Percentiles rank a stretch among this genome's conserved stretches.
phyloP scores from a whole-genome alignment of 2,113 vertebrate species.

The Ranitomeya imitator region DNA sequence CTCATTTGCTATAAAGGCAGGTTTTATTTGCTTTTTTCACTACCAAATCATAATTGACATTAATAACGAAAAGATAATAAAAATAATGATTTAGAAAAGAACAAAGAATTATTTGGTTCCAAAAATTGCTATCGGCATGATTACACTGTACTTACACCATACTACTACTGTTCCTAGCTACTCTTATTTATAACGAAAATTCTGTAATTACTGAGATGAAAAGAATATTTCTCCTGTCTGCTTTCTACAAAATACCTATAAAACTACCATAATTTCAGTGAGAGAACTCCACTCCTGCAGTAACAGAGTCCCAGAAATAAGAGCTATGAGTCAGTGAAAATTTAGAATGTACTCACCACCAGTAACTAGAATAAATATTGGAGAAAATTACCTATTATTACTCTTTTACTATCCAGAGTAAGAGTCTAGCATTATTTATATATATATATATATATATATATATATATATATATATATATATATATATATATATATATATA shows the following conservation, averaged over 20 bases:
- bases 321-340: neutral
- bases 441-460: too few species aligned
- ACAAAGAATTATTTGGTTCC: constrained; percentile 19
- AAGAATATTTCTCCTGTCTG: neutral
- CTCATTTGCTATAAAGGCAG: neutral
- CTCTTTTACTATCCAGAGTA: neutral
- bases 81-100: constrained; percentile 32
- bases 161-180: constrained; percentile 4
- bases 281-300: neutral
- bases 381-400: neutral
- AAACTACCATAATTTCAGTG: neutral
- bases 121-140: constrained; percentile 7
- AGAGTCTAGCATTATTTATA: too few species aligned
- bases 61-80: constrained; percentile 30
- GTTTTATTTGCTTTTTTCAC: neutral
- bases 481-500: too few species aligned
- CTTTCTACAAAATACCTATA: neutral
- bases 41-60: neutral
- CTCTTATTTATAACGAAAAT: neutral
- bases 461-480: too few species aligned
- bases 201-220: neutral
- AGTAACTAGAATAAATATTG: neutral
- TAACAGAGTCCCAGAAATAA: neutral
- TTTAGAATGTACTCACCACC: neutral
- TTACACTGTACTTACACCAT: neutral